Base-by-base conservation (phyloP, 1,140 invertebrate genomes). In the Euura saliciscinereae region DNA sequence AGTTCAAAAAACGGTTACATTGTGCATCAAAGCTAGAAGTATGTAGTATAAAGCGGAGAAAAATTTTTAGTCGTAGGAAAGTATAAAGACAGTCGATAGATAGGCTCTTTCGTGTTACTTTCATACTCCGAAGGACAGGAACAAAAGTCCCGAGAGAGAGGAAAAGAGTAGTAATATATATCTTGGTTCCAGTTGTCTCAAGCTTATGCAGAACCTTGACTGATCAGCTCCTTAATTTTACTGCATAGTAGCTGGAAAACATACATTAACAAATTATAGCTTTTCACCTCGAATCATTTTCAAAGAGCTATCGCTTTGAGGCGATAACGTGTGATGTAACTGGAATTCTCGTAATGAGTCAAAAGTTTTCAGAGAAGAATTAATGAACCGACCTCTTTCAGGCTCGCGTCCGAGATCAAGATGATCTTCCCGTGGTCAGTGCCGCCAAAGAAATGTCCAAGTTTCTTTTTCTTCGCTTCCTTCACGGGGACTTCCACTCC, bases 401-500 rank as follows among this genome's bases (percentile, higher is more conserved):
- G 11, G 4, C 42, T 10, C 8, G 43, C 11, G 66, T 89, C 85
- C 0, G 75, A 70, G 74, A 90, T 86, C 11, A 89, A 73, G 44
- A 91, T 80, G 71, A 89, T 76, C 83, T 90, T 91, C 8, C 85
- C 87, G 46, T 84, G 84, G 64, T 89, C 88, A 8, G 79, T 76
- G 28, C 79, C 85, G 46, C 89, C 85, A 77, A 91, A 91, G 6
- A 90, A 75, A 45, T 77, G 78, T 10, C 87, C 86, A 51, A 90
- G 75, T 74, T 87, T 89, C 46, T 82, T 87, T 74, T 85, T 91
- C 74, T 83, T 89, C 7, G 43, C 69, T 73, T 90, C 89, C 71
- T 85, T 85, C 11, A 86, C 81, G 51, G 80, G 81, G 69, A 91
- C 85, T 71, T 86, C 81, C 10, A 92, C 82, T 44, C 91, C 91